phyloP scores from a whole-genome alignment of 2,797 vertebrate genomes.

The Arnoldichthys spilopterus region DNA sequence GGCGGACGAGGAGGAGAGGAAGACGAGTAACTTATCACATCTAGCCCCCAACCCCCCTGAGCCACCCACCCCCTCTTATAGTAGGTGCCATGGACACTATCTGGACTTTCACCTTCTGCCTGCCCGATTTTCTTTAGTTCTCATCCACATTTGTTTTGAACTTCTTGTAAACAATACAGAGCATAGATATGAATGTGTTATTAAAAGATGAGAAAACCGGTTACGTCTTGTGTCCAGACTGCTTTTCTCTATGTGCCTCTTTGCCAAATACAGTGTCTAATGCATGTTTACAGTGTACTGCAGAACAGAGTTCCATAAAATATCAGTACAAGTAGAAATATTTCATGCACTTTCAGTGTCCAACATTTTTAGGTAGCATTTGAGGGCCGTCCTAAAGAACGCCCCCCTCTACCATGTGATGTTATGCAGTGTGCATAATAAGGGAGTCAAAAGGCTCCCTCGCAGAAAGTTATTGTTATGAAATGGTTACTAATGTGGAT shows the following conservation, averaged over 20 bases:
- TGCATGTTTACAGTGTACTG: background rate
- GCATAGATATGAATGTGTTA: slow-evolving; percentile 86
- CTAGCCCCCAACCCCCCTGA: slow-evolving; percentile 54
- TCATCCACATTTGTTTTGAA: slow-evolving; percentile 84
- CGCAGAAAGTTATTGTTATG: too few species aligned
- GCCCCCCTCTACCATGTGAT: too few species aligned
- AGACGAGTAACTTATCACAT: slow-evolving; percentile 46
- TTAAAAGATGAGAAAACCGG: slow-evolving; percentile 82
- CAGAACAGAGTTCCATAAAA: background rate
- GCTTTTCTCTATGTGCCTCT: background rate
- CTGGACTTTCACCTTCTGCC: slow-evolving; percentile 80
- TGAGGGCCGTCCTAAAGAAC: too few species aligned
- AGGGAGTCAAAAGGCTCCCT: too few species aligned
- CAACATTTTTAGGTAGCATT: too few species aligned
- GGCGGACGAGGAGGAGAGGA: slow-evolving; percentile 57
- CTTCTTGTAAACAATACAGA: slow-evolving; percentile 85
- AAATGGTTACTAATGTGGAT: too few species aligned
- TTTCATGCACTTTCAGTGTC: background rate
- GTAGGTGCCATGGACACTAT: slow-evolving; percentile 71
- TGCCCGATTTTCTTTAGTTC: slow-evolving; percentile 79
- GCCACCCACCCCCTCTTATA: slow-evolving; percentile 52
- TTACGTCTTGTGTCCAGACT: slow-evolving; percentile 24
- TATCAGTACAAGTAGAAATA: background rate
- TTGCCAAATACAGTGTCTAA: too few species aligned
- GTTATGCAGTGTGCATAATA: too few species aligned